Evolutionary conservation across 2,888 invertebrate genomes (phyloP).

Genomic region (Xestia c-nigrum): DNA sequence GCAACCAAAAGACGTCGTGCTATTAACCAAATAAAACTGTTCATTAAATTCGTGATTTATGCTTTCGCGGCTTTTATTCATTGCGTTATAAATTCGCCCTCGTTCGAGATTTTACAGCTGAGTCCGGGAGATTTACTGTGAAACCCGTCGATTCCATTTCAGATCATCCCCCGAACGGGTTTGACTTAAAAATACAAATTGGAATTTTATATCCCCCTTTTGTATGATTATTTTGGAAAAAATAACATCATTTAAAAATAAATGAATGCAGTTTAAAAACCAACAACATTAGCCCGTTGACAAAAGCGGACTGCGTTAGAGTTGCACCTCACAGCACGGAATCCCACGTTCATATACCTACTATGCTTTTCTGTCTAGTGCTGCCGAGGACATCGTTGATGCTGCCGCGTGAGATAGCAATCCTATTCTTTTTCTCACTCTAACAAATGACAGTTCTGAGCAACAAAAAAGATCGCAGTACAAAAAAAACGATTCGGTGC

Average conservation of each 20-base stretch:
- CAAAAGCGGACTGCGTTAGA: neutral
- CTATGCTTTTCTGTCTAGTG: neutral
- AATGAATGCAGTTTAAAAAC: neutral
- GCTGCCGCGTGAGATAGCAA: too few relatives aligned
- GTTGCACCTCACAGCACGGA: neutral
- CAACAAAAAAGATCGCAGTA: neutral
- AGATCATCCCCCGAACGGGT: constrained; percentile 62
- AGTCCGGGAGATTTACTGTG: constrained; percentile 65
- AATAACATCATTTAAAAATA: neutral
- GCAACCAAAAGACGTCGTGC: constrained; percentile 57
- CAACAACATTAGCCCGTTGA: neutral
- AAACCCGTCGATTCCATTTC: constrained; percentile 64
- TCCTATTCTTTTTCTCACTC: too few relatives aligned
- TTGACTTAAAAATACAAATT: constrained; percentile 59
- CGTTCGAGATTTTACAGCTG: constrained; percentile 70
- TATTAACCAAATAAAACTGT: constrained; percentile 71
- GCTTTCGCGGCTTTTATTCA: constrained; percentile 76
- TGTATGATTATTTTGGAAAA: constrained; percentile 16
- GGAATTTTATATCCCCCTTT: constrained; percentile 26
- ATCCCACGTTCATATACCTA: neutral
- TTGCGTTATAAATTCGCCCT: constrained; percentile 76
- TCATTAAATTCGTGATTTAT: constrained; percentile 79
- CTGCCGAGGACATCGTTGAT: too few relatives aligned
- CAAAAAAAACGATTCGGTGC: neutral
- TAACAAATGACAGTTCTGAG: too few relatives aligned